Conservation (phyloP, 2,797 vertebrate species). For the Helarctos malayanus region DNA sequence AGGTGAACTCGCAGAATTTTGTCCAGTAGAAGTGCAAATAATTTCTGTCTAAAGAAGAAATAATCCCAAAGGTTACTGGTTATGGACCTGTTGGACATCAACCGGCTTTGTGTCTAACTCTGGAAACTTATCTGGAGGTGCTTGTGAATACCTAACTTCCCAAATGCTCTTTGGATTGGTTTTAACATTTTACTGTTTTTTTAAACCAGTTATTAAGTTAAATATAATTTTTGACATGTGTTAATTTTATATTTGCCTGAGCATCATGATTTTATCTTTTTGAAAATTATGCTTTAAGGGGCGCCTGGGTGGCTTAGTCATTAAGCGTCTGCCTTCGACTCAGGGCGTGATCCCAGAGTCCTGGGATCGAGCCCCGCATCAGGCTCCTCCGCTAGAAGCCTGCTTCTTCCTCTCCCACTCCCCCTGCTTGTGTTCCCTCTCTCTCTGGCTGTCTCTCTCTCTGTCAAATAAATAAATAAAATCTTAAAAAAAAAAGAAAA, state of each 20-base stretch:
- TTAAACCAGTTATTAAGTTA: background rate
- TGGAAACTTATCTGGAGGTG: background rate
- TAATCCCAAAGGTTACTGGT: background rate
- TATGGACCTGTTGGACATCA: background rate
- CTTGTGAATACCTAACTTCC: background rate
- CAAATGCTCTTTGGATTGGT: slow-evolving; percentile 1
- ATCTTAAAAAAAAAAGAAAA: background rate
- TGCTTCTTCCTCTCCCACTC: no score
- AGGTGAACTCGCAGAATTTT: background rate
- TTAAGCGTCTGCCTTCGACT: no score
- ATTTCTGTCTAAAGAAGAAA: background rate
- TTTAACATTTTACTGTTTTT: slow-evolving; percentile 30
- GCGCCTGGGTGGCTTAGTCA: no score
- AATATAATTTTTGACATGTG: background rate
- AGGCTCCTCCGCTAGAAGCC: no score
- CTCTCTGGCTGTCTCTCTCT: no score
- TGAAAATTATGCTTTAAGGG: background rate
- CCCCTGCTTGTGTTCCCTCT: no score
- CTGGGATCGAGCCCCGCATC: no score
- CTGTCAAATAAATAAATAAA: no score
- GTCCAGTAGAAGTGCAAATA: slow-evolving; percentile 5
- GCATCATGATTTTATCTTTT: slow-evolving; percentile 30
- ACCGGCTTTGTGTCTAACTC: background rate
- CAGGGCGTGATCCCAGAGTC: no score
- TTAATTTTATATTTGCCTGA: slow-evolving; percentile 51